Evolutionary conservation across 2,888 invertebrate species (phyloP).

Genomic region (Lobophora halterata): DNA sequence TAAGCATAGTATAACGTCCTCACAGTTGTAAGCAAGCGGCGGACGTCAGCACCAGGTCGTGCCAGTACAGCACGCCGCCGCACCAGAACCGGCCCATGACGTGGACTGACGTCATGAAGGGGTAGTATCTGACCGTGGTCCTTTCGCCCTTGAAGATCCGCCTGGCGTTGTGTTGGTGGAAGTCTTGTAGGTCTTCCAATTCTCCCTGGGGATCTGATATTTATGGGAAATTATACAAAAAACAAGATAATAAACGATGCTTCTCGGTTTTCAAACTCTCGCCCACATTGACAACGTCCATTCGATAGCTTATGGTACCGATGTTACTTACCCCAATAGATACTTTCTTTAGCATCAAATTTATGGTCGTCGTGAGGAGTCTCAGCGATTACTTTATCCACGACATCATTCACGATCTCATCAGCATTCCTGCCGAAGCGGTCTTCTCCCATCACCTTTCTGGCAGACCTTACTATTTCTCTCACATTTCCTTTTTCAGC

Average conservation of each 20-base stretch:
- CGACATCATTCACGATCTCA: conserved; percentile 44
- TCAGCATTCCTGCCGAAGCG: conserved; percentile 28
- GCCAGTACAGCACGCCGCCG: conserved; percentile 59
- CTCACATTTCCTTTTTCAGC: conserved; percentile 37
- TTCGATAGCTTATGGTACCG: no score
- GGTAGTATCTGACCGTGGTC: conserved; percentile 57
- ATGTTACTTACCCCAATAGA: conserved; percentile 69
- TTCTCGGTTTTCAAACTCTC: no score
- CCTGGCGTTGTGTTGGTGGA: conserved; percentile 52
- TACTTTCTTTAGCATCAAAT: conserved; percentile 42
- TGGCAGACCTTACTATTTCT: conserved; percentile 44
- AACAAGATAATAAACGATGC: no score
- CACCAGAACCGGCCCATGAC: conserved; percentile 72
- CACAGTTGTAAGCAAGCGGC: conserved; percentile 70
- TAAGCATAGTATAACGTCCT: no score
- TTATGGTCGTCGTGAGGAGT: conserved; percentile 52
- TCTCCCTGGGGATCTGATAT: conserved; percentile 62
- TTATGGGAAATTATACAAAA: neutral
- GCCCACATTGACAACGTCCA: no score
- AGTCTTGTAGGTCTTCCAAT: conserved; percentile 51
- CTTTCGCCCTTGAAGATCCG: conserved; percentile 62
- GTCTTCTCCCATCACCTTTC: conserved; percentile 45
- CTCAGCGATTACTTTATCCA: conserved; percentile 60
- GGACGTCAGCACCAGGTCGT: conserved; percentile 61
- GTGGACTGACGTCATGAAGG: conserved; percentile 68